These are phyloP conservation scores for Hyposoter dolosus DNA, from an alignment of 2,888 invertebrate species.

Conservation along the genomic window DNA sequence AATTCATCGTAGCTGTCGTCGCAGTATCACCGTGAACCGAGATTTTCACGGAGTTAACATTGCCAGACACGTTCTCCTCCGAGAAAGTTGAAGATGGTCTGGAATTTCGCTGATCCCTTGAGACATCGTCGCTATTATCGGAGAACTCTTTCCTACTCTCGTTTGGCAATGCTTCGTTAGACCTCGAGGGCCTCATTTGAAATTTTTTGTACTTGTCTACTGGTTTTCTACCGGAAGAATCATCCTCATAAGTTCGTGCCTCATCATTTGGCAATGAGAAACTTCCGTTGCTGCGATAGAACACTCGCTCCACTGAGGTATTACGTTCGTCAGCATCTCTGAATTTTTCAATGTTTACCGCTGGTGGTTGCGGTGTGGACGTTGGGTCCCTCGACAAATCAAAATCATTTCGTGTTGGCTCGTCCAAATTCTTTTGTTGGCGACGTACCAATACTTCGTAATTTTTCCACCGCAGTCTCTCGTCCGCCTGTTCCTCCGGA, in stretches of 20 bases:
- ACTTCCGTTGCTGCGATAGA: slow-evolving; percentile 19
- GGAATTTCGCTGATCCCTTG: slow-evolving; percentile 37
- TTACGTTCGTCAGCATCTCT: background rate
- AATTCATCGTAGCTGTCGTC: slow-evolving; percentile 38
- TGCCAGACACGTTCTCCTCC: slow-evolving; percentile 10
- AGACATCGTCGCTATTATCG: slow-evolving; percentile 39
- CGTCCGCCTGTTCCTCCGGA: slow-evolving; percentile 16
- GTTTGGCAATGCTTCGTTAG: slow-evolving; percentile 5
- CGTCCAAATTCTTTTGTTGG: slow-evolving; percentile 41
- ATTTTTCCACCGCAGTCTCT: slow-evolving; percentile 15
- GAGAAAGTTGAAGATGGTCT: slow-evolving; percentile 6
- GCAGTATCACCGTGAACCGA: slow-evolving; percentile 11
- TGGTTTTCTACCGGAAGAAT: background rate
- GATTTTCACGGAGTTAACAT: slow-evolving; percentile 31
- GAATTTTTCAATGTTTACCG: slow-evolving; percentile 28
- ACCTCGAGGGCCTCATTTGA: slow-evolving; percentile 1
- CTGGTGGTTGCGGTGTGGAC: background rate
- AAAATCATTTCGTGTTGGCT: slow-evolving; percentile 24
- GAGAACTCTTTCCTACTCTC: slow-evolving; percentile 33
- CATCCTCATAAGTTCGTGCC: background rate
- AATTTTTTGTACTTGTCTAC: slow-evolving; percentile 18
- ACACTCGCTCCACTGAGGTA: background rate
- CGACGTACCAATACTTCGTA: slow-evolving; percentile 23
- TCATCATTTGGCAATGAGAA: background rate
- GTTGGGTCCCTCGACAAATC: slow-evolving; percentile 9